Evolutionary conservation across 2,888 invertebrate genomes (phyloP).

Genomic region (Campoplex nolae): DNA sequence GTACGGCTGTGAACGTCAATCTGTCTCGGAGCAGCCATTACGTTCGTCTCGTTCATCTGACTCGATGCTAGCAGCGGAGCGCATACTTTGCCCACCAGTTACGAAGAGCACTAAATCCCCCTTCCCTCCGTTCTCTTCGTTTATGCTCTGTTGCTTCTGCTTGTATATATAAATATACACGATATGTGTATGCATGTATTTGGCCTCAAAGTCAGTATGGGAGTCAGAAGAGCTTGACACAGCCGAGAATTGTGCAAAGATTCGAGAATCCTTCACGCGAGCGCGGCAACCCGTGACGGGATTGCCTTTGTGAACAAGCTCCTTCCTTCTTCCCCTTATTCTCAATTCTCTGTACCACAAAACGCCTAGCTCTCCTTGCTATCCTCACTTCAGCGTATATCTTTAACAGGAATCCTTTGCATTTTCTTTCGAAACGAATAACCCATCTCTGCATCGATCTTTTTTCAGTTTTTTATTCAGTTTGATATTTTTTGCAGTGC

Average conservation of each 20-base stretch:
- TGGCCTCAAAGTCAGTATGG: constrained; percentile 26
- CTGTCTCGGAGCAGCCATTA: constrained; percentile 24
- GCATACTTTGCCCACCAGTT: constrained; percentile 15
- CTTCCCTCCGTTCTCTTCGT: constrained; percentile 23
- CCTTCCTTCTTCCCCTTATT: not conserved
- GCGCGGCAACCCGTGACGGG: constrained; percentile 55
- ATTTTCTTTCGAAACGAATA: constrained; percentile 33
- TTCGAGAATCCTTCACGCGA: constrained; percentile 73
- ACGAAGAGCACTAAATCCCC: constrained; percentile 23
- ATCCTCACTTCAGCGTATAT: constrained; percentile 23
- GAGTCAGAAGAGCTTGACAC: constrained; percentile 56
- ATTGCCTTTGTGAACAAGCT: constrained; percentile 63
- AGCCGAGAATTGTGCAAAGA: constrained; percentile 79
- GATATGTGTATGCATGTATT: constrained; percentile 4
- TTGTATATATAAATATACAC: constrained; percentile 17
- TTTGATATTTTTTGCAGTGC: not conserved
- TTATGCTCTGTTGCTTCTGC: constrained; percentile 32
- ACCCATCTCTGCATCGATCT: not conserved
- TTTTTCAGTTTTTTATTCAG: not conserved
- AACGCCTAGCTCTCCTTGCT: not conserved
- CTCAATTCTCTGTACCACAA: no score
- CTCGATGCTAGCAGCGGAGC: constrained; percentile 7
- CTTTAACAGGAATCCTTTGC: constrained; percentile 21
- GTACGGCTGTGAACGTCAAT: constrained; percentile 13
- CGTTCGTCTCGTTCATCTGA: constrained; percentile 36